Conservation (phyloP, 2,797 vertebrate genomes). For the Sebastes melanostomus region DNA sequence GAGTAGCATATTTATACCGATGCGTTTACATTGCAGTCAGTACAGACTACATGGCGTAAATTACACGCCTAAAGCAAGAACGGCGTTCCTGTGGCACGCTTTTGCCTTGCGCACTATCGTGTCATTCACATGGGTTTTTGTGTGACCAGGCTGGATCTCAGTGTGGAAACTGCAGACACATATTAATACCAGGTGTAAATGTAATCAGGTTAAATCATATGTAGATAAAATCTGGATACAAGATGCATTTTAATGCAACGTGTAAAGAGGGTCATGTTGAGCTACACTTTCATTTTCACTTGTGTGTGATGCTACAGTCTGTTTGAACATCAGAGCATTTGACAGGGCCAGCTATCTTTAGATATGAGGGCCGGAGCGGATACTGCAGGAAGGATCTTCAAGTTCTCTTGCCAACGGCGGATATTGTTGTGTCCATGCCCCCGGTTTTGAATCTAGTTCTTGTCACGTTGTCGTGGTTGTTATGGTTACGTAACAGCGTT, state of each 20-base stretch:
- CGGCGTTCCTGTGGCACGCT: too few species aligned
- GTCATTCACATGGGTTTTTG: too few species aligned
- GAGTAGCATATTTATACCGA: too few species aligned
- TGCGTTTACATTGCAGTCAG: too few species aligned
- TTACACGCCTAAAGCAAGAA: too few species aligned
- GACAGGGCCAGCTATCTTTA: conserved; percentile 36
- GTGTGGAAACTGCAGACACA: neutral
- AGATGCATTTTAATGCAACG: too few species aligned
- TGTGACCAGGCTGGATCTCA: neutral
- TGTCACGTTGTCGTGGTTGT: conserved; percentile 61
- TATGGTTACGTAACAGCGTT: conserved; percentile 64
- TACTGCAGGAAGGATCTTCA: conserved; percentile 20
- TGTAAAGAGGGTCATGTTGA: neutral
- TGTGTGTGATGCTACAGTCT: conserved; percentile 31
- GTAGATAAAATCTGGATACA: neutral
- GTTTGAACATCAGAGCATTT: conserved; percentile 26
- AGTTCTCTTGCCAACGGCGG: conserved; percentile 30
- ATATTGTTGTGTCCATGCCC: conserved; percentile 24
- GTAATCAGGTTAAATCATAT: neutral
- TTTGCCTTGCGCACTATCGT: too few species aligned
- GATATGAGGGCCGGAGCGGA: conserved; percentile 16
- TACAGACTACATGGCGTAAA: too few species aligned
- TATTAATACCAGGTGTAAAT: neutral
- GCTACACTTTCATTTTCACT: conserved; percentile 4
- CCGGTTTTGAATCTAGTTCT: conserved; percentile 8